Evolutionary conservation across 2,113 vertebrate genomes (phyloP), one percentile per base, ranked within the genome.

Genomic region (Osmerus eperlanus): DNA sequence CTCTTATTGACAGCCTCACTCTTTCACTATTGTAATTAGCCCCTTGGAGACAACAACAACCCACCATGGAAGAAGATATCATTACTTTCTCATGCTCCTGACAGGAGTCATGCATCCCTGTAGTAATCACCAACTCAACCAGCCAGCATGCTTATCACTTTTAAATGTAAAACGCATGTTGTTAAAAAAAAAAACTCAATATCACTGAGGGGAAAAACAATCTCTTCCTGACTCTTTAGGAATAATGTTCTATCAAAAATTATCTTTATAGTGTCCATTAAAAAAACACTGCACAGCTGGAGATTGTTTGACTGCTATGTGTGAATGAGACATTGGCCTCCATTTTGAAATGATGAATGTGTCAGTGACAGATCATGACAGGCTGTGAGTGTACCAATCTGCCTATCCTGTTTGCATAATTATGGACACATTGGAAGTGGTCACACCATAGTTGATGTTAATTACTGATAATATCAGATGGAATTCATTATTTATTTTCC

Each of bases 21-120:
- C 81, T 80, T 84, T 64, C 70, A 68, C 77, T 74, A 80, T 83
- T 82, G 84, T 91, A 91, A 92, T 93, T 90, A 90, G 86, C 68
- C 78, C 90, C 90, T 85, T 62, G 18, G 90, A 91, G 91, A 86
- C 78, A 51, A 29, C 83, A 80, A 85, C 77, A 85, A 79, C 72
- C 55, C 23, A 9, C 25, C 65, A 76, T 28, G 59, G 73, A 85
- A 79, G 61, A 82, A 81, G 73, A 89, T 80, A 86, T 85, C 69
- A 82, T 86, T 86, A 80, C 70, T 87, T 84, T 76, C 77, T 80
- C 73, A 68, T 67, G 71, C 72, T 69, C 55, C 60, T 86, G 83
- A 78, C 80, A 87, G 71, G 66, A 85, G 70, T 80, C 77, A 74
- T 11, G 18, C 63, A 78, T 79, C 84, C 74, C 59, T 54, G 32